Evolutionary conservation across 64 coral and sea anemone genomes (phyloP), one percentile per base, ranked within the genome.

Genomic region (Pocillopora verrucosa): DNA sequence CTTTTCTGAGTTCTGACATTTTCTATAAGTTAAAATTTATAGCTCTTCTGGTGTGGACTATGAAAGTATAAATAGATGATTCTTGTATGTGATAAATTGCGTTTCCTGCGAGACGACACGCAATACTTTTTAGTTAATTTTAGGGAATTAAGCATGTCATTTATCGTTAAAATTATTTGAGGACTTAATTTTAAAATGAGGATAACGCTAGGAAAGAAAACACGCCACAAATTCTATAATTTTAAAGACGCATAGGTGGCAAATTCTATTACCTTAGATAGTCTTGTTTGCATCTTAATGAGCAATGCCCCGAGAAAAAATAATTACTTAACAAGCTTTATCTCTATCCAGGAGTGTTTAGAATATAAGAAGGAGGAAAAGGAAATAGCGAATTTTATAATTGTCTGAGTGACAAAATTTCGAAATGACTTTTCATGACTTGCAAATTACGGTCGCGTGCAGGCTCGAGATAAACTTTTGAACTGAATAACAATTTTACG

Each of bases 61-160:
- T 59, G 77, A 13, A 17, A 59, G 77, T 79, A 85, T 26, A 85
- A 85, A 85, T 85, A 85, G 64, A 37, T 22, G 70, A 85, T 85
- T 72, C 37, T 85, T 72, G 38, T 65, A 57, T 85, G 82, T 36
- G 51, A 85, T 72, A 25, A 72, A 11, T 13, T 5, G 37, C 65
- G 82, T 56, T 57, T 65, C 64, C 20, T 51, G 24, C 61, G 61
- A 57, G 56, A 72, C 22, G 82, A 72, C 82, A 85, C 82, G 82
- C 82, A 85, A 72, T 38, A 72, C 36, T 51, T 19, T 85, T 67
- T 51, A 56, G 11, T 9, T 26, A 17, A 85, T 11, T 72, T 19
- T 0, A 59, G 6, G 59, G 9, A 72, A 68, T 45, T 41, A 17
- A 14, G 3, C 12, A 5, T 72, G 35, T 25, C 13, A 41, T 85